phyloP scores from a whole-genome alignment of 2,797 vertebrate species.

The Urocyon cinereoargenteus region DNA sequence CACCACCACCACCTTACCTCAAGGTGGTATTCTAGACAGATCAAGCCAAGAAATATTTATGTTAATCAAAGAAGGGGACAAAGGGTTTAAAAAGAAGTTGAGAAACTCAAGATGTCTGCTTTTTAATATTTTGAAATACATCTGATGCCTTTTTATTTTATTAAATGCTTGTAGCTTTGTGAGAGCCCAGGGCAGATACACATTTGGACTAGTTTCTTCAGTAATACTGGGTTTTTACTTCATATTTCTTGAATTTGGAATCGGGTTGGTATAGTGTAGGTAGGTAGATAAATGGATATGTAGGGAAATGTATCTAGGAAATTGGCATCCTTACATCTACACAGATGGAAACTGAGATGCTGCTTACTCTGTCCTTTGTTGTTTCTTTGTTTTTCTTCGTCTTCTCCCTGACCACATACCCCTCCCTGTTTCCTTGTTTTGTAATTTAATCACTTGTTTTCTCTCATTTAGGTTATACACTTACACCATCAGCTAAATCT shows the following conservation, averaged over 20 bases:
- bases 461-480: slow-evolving; percentile 89
- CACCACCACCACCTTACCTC: not conserved
- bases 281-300: not conserved
- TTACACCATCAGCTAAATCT: slow-evolving; percentile 91
- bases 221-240: not conserved
- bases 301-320: not conserved
- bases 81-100: slow-evolving; percentile 40
- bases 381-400: not conserved
- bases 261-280: not conserved
- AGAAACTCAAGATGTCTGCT: not conserved
- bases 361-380: not conserved
- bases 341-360: not conserved
- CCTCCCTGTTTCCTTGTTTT: not conserved
- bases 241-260: not conserved
- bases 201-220: slow-evolving; percentile 3
- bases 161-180: slow-evolving; percentile 29
- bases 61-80: not conserved
- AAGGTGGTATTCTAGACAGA: not conserved
- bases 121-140: slow-evolving; percentile 31
- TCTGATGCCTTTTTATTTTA: slow-evolving; percentile 23
- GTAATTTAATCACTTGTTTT: slow-evolving; percentile 63
- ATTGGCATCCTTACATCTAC: not conserved
- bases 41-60: slow-evolving; percentile 17
- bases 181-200: not conserved
- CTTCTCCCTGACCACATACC: not conserved